A percentile compares a stretch with the other conserved stretches of the same genome.
phyloP scores from a whole-genome alignment of 2,888 invertebrate genomes.

The Copidosoma aretas region DNA sequence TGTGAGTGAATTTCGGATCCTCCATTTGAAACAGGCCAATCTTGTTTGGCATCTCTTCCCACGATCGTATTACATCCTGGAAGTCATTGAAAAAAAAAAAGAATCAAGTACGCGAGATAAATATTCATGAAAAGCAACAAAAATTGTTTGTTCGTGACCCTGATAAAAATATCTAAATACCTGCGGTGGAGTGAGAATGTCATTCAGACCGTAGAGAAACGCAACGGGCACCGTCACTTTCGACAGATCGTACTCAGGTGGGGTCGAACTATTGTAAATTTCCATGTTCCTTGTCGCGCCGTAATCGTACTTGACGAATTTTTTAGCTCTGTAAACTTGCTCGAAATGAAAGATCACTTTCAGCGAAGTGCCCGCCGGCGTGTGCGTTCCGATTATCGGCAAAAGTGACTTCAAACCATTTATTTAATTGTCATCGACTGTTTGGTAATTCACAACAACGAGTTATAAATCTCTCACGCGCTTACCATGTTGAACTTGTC shows the following conservation, averaged over 20 bases:
- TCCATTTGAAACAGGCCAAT: slow-evolving; percentile 68
- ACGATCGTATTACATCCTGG: slow-evolving; percentile 69
- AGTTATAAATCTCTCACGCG: background rate
- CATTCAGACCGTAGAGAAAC: slow-evolving; percentile 74
- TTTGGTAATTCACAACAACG: background rate
- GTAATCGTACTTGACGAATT: slow-evolving; percentile 76
- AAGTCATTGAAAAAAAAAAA: background rate
- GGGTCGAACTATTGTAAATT: slow-evolving; percentile 67
- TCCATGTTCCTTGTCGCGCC: slow-evolving; percentile 68
- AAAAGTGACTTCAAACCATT: slow-evolving; percentile 61
- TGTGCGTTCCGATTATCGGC: slow-evolving; percentile 72
- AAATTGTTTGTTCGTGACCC: background rate
- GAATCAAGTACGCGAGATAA: background rate
- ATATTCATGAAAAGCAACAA: too few relatives aligned
- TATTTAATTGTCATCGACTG: background rate
- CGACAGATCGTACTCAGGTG: slow-evolving; percentile 72
- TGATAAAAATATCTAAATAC: slow-evolving; percentile 52
- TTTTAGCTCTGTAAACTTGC: slow-evolving; percentile 58
- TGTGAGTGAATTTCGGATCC: slow-evolving; percentile 72
- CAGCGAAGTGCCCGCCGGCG: slow-evolving; percentile 78
- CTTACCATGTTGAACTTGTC: slow-evolving; percentile 71
- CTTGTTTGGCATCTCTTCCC: slow-evolving; percentile 64
- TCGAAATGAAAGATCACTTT: slow-evolving; percentile 74
- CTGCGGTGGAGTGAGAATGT: slow-evolving; percentile 72
- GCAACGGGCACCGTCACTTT: slow-evolving; percentile 71